Evolutionary conservation across 2,113 vertebrate genomes (phyloP), one percentile per base, ranked within the genome.

Genomic region (Gambusia holbrooki): DNA sequence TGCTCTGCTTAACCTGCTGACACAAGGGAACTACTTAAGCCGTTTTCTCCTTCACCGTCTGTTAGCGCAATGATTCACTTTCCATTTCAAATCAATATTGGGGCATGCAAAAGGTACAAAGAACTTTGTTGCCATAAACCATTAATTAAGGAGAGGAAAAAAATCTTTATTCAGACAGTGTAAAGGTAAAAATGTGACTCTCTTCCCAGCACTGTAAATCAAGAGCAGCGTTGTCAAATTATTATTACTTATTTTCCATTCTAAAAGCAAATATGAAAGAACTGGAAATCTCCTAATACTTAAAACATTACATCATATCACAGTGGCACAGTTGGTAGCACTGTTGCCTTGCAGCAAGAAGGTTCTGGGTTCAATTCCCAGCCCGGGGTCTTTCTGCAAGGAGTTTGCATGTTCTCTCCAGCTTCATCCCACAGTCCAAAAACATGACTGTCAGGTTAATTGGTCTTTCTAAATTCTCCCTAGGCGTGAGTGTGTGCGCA

Each of bases 1-100:
- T 35, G 80, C 74, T 86, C 86, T 90, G 90, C 87, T 93, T 92
- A 92, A 91, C 90, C 91, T 89, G 89, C 87, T 86, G 91, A 93
- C 90, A 93, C 89, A 88, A 90, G 87, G 77, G 83, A 90, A 92
- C 81, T 85, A 91, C 89, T 92, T 92, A 90, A 92, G 90, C 83
- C 42, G 27, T 85, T 92, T 89, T 86, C 84, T 75, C 83, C 86
- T 88, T 91, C 82, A 90, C 88, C 80, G 63, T 85, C 77, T 80
- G 71, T 68, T 63, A 76, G 77, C 45, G n/a, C 88, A 85, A 80
- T 88, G 88, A 88, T 83, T 92, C 87, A 87, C 83, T 90, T 92
- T 92, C 90, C 84, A 88, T 90, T 89, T 88, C 69, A 91, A 88
- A 92, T 94, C 88, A 85, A 91, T 93, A 91, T 86, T 48, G 80